phyloP scores from a whole-genome alignment of 1,140 invertebrate genomes.

The Forficula auricularia region DNA sequence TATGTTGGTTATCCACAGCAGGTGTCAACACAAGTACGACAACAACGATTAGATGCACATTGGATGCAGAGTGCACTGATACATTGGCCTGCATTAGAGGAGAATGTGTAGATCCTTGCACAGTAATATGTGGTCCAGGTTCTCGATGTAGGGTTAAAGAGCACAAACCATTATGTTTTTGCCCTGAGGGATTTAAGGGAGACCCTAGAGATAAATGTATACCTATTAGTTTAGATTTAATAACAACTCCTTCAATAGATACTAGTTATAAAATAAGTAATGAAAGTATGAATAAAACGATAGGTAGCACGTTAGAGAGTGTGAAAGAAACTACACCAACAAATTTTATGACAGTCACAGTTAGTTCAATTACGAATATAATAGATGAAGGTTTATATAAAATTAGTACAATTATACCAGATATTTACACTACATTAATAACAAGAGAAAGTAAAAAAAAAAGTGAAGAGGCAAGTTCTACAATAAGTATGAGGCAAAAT shows the following conservation, averaged over 20 bases:
- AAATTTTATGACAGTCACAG: background rate
- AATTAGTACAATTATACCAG: background rate
- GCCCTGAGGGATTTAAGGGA: slow-evolving; percentile 22
- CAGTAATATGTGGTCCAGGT: slow-evolving; percentile 34
- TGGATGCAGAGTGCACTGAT: slow-evolving; percentile 44
- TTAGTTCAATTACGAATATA: background rate
- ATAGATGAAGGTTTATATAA: background rate
- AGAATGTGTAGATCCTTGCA: slow-evolving; percentile 47
- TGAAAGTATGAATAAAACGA: slow-evolving; percentile 2
- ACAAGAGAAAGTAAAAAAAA: background rate
- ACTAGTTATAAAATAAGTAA: background rate
- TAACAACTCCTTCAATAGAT: slow-evolving; percentile 1
- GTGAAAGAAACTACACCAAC: background rate
- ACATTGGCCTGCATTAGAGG: slow-evolving; percentile 41
- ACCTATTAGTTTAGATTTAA: background rate
- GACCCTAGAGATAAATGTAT: slow-evolving; percentile 15
- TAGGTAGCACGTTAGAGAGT: background rate
- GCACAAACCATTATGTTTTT: slow-evolving; percentile 35
- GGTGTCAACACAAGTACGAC: slow-evolving; percentile 22
- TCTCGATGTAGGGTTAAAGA: slow-evolving; percentile 36
- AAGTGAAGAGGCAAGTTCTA: background rate
- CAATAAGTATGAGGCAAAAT: too few species aligned
- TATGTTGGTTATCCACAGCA: slow-evolving; percentile 33
- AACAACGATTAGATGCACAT: slow-evolving; percentile 31
- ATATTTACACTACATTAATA: background rate